phyloP scores from a whole-genome alignment of 1,140 invertebrate species.

The Copidosoma floridanum region DNA sequence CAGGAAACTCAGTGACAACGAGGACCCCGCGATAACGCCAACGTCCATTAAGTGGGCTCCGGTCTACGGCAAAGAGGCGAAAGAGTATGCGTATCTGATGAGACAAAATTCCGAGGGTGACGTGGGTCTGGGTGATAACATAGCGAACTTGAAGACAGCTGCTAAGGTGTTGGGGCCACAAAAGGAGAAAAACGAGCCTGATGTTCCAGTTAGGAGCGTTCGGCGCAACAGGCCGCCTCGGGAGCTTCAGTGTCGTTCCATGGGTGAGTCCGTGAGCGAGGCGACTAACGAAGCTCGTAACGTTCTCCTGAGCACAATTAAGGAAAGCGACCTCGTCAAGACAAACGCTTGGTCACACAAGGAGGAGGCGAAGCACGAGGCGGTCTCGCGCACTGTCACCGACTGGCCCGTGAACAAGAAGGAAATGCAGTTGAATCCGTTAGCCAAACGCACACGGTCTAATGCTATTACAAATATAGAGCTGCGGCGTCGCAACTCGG shows the following conservation, averaged over 20 bases:
- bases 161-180: not conserved
- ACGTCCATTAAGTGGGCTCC: slow-evolving; percentile 36
- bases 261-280: slow-evolving; percentile 50
- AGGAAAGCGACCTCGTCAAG: slow-evolving; percentile 48
- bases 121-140: slow-evolving; percentile 25
- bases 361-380: slow-evolving; percentile 32
- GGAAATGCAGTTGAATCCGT: slow-evolving; percentile 39
- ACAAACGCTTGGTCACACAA: slow-evolving; percentile 43
- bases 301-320: slow-evolving; percentile 50
- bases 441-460: slow-evolving; percentile 52
- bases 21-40: slow-evolving; percentile 21
- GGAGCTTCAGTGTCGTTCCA: slow-evolving; percentile 51
- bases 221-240: slow-evolving; percentile 48
- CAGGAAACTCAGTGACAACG: slow-evolving; percentile 46
- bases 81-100: slow-evolving; percentile 43
- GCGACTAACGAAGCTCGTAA: slow-evolving; percentile 40
- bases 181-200: slow-evolving; percentile 49
- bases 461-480: slow-evolving; percentile 56
- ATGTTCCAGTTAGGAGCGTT: slow-evolving; percentile 50
- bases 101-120: slow-evolving; percentile 54
- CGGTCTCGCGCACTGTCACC: slow-evolving; percentile 40
- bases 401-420: slow-evolving; percentile 53
- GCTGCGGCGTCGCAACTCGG: slow-evolving; percentile 68
- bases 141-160: not conserved
- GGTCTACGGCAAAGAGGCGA: slow-evolving; percentile 31